Evolutionary conservation across 2,113 vertebrate species (phyloP).

Genomic region (Okapia johnstoni): DNA sequence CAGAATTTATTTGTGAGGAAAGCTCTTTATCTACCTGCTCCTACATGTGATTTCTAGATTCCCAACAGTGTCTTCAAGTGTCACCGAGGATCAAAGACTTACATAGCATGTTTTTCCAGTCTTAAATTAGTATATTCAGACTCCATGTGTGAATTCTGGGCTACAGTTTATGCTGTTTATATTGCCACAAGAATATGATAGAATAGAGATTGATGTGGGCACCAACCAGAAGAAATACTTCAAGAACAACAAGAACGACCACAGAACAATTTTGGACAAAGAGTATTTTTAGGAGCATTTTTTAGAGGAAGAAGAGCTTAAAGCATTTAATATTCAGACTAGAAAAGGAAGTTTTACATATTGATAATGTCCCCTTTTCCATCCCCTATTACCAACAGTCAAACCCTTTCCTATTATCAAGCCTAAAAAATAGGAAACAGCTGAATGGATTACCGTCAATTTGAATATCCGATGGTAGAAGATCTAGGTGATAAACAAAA

Average conservation of each 20-base stretch:
- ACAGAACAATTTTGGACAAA: neutral
- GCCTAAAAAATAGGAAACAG: neutral
- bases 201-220: neutral
- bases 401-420: neutral
- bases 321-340: neutral
- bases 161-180: neutral
- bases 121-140: neutral
- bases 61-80: neutral
- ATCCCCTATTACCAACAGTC: neutral
- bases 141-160: neutral
- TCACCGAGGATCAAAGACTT: neutral
- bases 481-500: neutral
- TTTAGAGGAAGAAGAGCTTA: neutral
- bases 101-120: neutral
- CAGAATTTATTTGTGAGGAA: neutral
- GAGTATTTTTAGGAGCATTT: neutral
- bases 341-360: neutral
- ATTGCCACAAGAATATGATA: neutral
- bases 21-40: neutral
- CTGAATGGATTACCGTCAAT: neutral
- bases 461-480: neutral
- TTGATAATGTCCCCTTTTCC: neutral
- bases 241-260: neutral
- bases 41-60: neutral
- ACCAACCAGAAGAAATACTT: neutral